Evolutionary conservation across 2,888 invertebrate species (phyloP).

Genomic region (Drosophila borborema): DNA sequence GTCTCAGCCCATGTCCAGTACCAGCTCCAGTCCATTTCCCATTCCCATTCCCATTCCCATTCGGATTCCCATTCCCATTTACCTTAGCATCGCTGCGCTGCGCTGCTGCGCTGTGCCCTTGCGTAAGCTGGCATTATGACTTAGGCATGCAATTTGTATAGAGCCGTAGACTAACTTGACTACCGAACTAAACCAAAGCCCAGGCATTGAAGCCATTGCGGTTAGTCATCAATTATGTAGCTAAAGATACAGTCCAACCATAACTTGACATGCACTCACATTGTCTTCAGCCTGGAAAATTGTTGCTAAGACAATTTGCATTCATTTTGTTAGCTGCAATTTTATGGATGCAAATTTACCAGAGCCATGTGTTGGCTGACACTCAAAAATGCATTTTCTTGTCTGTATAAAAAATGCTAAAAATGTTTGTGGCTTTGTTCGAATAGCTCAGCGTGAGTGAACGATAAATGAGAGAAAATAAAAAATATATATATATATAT

Average conservation of each 20-base stretch:
- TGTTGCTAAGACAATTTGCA: constrained; percentile 11
- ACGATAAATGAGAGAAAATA: not conserved
- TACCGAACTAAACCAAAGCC: constrained; percentile 15
- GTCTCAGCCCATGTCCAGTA: constrained; percentile 6
- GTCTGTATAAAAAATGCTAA: not conserved
- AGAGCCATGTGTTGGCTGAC: not conserved
- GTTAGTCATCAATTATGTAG: constrained; percentile 30
- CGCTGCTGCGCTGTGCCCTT: constrained; percentile 49
- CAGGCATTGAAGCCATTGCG: constrained; percentile 16
- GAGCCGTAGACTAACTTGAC: constrained; percentile 10
- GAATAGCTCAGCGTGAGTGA: not conserved
- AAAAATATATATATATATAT: not conserved
- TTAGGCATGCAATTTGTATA: constrained; percentile 63
- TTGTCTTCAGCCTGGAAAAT: constrained; percentile 18
- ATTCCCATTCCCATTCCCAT: constrained; percentile 6
- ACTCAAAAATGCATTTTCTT: constrained; percentile 4
- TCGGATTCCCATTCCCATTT: constrained; percentile 1
- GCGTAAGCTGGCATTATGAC: constrained; percentile 56
- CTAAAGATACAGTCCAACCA: constrained; percentile 16
- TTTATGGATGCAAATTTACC: constrained; percentile 7
- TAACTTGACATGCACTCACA: constrained; percentile 23
- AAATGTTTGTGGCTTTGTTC: constrained; percentile 1
- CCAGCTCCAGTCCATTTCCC: not conserved
- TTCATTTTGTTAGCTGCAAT: constrained; percentile 11
- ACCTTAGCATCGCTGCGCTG: constrained; percentile 29